Evolutionary conservation across 2,113 vertebrate genomes (phyloP).

Genomic region (Micronisus gabar): DNA sequence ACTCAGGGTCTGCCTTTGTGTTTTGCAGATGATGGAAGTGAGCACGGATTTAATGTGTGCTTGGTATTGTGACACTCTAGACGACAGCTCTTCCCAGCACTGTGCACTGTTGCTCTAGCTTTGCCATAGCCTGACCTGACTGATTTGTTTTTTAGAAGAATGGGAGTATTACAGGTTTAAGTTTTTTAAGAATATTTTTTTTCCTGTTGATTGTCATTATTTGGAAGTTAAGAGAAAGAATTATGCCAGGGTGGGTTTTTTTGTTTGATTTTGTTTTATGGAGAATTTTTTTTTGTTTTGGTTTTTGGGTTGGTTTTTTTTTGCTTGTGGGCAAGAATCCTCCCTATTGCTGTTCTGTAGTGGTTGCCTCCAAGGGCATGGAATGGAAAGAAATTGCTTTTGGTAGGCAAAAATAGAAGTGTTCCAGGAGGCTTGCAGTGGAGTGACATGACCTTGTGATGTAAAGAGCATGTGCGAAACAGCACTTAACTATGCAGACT

Average conservation of each 20-base stretch:
- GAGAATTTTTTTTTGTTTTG: not conserved
- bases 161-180: not conserved
- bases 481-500: not conserved
- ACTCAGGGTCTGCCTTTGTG: not conserved
- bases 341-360: not conserved
- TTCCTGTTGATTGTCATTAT: not conserved
- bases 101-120: not conserved
- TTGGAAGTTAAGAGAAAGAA: not conserved
- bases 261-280: not conserved
- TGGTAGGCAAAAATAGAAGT: not conserved
- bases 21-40: not conserved
- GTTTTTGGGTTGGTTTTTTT: not conserved
- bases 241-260: accelerated
- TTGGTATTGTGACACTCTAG: not conserved
- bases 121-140: not conserved
- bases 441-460: not conserved
- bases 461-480: not conserved
- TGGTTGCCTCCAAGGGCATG: not conserved
- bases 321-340: not conserved
- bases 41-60: not conserved
- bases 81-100: not conserved
- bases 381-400: not conserved
- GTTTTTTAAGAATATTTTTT: not conserved
- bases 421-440: not conserved
- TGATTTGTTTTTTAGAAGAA: not conserved